Conservation (phyloP, 92 coral and sea anemone species). For the Muricea muricata region DNA sequence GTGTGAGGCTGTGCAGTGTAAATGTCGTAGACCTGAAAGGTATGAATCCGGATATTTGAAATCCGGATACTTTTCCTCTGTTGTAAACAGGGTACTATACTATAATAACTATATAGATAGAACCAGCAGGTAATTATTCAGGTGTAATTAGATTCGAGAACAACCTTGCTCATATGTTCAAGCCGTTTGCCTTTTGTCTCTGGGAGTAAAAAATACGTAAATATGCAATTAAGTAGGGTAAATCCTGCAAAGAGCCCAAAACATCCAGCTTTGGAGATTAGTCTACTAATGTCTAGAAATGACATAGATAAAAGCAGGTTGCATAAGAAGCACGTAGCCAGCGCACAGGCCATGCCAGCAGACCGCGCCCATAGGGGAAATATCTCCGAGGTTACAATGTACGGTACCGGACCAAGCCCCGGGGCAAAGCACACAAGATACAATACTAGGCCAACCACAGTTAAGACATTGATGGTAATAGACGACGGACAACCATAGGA, state of each 20-base stretch:
- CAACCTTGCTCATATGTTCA: conserved; percentile 77
- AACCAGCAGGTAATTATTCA: too few species aligned
- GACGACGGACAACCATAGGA: conserved; percentile 78
- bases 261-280: conserved; percentile 76
- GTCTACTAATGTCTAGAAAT: conserved; percentile 5
- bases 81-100: too few species aligned
- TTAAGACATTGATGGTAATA: conserved; percentile 65
- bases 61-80: too few species aligned
- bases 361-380: conserved; percentile 31
- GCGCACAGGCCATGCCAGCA: conserved; percentile 10
- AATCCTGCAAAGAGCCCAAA: conserved; percentile 84
- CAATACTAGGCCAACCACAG: conserved; percentile 72
- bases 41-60: too few species aligned
- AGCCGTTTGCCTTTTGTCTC: conserved; percentile 89
- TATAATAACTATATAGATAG: too few species aligned
- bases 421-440: conserved; percentile 19
- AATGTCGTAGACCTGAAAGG: too few species aligned
- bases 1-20: too few species aligned
- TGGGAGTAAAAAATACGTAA: conserved; percentile 74
- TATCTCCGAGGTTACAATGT: conserved; percentile 13
- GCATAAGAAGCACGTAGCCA: neutral
- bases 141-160: conserved; percentile 34
- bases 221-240: conserved; percentile 77
- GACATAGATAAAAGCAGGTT: conserved; percentile 10
- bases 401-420: conserved; percentile 29